phyloP scores from a whole-genome alignment of 2,113 vertebrate species.

The Hymenochirus boettgeri region DNA sequence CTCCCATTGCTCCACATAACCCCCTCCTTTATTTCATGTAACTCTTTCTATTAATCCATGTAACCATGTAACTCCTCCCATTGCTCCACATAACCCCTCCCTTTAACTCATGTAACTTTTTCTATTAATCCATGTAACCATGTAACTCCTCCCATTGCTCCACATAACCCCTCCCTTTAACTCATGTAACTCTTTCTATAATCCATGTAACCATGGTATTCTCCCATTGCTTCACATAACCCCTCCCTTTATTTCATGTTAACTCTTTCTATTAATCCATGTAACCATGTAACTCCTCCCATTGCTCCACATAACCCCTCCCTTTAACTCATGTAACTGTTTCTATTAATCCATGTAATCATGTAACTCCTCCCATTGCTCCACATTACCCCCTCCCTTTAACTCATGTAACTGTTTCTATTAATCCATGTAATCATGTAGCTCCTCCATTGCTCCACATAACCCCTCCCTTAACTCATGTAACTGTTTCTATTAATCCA shows the following conservation, averaged over 20 bases:
- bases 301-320: not conserved
- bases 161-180: slow-evolving; percentile 7
- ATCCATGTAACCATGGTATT: no score
- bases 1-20: no score
- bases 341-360: no score
- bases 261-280: not conserved
- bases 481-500: slow-evolving; percentile 4
- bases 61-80: no score
- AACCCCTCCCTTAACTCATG: not conserved
- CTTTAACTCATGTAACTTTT: not conserved
- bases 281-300: no score
- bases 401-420: slow-evolving; percentile 5
- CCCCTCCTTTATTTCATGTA: no score
- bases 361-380: slow-evolving; percentile 1
- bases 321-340: not conserved
- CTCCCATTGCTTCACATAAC: not conserved
- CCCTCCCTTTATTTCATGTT: no score
- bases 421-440: not conserved
- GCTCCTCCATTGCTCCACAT: not conserved
- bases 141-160: no score
- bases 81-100: slow-evolving; percentile 8
- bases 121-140: slow-evolving; percentile 7
- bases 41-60: no score
- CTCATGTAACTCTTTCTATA: not conserved
- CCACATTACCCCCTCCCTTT: not conserved